Conservation (phyloP, 2,113 vertebrate species). For the Ictalurus punctatus region DNA sequence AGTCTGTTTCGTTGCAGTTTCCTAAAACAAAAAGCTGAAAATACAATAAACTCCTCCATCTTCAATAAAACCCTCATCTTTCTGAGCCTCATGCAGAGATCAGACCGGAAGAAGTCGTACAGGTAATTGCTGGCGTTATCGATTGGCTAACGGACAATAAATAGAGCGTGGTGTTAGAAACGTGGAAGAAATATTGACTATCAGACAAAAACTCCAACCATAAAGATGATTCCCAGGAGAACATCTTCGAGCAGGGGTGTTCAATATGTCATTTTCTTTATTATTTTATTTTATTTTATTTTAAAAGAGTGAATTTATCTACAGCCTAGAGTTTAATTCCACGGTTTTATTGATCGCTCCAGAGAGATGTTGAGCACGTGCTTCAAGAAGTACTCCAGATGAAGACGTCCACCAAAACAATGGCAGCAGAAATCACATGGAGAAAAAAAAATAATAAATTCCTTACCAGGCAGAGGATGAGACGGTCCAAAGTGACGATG, state of each 20-base stretch:
- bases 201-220: background rate
- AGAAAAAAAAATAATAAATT: background rate
- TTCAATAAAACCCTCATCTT: background rate
- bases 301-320: too few species aligned
- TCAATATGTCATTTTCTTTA: background rate
- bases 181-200: background rate
- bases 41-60: too few species aligned
- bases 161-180: slow-evolving; percentile 1
- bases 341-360: too few species aligned
- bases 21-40: background rate
- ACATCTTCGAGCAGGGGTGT: background rate
- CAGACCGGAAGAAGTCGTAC: background rate
- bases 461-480: slow-evolving; percentile 95
- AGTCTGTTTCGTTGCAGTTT: background rate
- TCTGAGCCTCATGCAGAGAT: background rate
- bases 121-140: background rate
- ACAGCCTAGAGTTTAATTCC: background rate
- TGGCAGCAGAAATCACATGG: background rate
- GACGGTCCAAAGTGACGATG: slow-evolving; percentile 93
- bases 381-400: background rate
- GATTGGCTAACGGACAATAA: slow-evolving; percentile 12
- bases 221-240: background rate
- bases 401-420: background rate
- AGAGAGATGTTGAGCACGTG: too few species aligned
- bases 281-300: too few species aligned